These are phyloP conservation scores for Phocides pigmalion DNA, from an alignment of 1,140 invertebrate species.

Conservation along the genomic window DNA sequence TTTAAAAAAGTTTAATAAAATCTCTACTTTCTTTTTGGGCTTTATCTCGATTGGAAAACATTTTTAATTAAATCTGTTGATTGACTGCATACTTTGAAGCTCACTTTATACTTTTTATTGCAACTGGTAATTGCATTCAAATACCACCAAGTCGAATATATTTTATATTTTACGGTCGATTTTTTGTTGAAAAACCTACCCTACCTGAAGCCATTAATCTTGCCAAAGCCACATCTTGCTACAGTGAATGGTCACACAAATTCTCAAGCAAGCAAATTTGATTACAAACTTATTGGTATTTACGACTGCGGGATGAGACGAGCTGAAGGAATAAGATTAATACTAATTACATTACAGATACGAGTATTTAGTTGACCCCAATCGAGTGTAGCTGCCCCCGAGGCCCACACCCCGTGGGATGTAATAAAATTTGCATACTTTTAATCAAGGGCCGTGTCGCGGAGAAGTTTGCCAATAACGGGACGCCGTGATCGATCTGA, in stretches of 20 bases:
- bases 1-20: no score
- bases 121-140: slow-evolving; percentile 1
- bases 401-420: slow-evolving; percentile 67
- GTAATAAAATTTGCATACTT: slow-evolving; percentile 85
- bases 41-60: slow-evolving; percentile 24
- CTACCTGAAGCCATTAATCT: not conserved
- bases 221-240: not conserved
- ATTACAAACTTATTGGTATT: slow-evolving; percentile 34
- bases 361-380: slow-evolving; percentile 62
- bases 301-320: slow-evolving; percentile 23
- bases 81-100: slow-evolving; percentile 26
- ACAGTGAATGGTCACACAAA: not conserved
- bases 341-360: slow-evolving; percentile 63
- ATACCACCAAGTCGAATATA: not conserved
- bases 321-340: slow-evolving; percentile 44
- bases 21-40: not conserved
- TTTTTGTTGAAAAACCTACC: not conserved
- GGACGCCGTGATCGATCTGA: slow-evolving; percentile 76
- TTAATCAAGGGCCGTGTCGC: slow-evolving; percentile 84
- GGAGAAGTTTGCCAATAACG: slow-evolving; percentile 85
- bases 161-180: not conserved
- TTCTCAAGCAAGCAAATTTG: slow-evolving; percentile 20
- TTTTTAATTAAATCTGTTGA: slow-evolving; percentile 33
- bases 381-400: slow-evolving; percentile 58
- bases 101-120: slow-evolving; percentile 23